Percentiles rank a stretch among this genome's conserved stretches.
Conservation (phyloP, 92 coral and sea anemone genomes). For the Plumapathes pennacea region DNA sequence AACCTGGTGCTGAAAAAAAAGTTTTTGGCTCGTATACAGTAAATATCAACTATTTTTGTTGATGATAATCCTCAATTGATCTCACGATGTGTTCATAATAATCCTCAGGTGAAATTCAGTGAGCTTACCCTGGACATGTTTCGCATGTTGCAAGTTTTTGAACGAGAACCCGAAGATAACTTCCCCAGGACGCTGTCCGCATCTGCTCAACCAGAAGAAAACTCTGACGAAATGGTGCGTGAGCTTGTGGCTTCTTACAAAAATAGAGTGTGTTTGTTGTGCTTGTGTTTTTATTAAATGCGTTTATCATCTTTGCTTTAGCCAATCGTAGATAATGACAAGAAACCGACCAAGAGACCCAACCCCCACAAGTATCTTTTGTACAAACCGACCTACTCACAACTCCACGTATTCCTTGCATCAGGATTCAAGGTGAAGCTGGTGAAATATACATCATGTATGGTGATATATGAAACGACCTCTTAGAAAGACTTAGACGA, state of each 20-base stretch:
- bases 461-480: not conserved
- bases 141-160: conserved; percentile 96
- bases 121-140: conserved; percentile 98
- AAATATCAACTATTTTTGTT: too few relatives aligned
- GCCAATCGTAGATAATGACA: too few relatives aligned
- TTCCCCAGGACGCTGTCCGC: conserved; percentile 81
- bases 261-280: too few relatives aligned
- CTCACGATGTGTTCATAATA: too few relatives aligned
- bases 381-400: conserved; percentile 89
- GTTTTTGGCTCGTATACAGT: too few relatives aligned
- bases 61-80: too few relatives aligned
- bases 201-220: conserved; percentile 44
- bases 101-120: conserved; percentile 98
- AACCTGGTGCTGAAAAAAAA: too few relatives aligned
- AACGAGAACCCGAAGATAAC: conserved; percentile 84
- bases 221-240: conserved; percentile 43
- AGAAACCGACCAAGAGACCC: conserved; percentile 67
- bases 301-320: too few relatives aligned
- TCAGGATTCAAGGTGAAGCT: conserved; percentile 93
- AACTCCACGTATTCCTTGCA: conserved; percentile 88
- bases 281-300: too few relatives aligned
- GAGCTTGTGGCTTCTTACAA: too few relatives aligned
- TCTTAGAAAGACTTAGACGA: too few relatives aligned
- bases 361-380: conserved; percentile 96
- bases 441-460: not conserved